Conservation (phyloP, 1,140 invertebrate species). For the Bactericera cockerelli region DNA sequence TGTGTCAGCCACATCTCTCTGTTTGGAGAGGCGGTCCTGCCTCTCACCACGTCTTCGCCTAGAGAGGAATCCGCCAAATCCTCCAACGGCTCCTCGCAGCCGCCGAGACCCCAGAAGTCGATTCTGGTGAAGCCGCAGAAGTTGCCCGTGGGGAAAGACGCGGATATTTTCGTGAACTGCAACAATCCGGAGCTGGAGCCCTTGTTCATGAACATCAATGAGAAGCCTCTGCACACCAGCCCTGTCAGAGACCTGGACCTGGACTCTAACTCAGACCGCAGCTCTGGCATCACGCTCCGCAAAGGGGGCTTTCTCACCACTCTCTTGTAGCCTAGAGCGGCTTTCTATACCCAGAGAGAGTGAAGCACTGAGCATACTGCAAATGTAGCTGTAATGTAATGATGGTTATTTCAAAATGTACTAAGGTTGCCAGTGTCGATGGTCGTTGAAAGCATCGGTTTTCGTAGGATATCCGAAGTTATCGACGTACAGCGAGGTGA, state of each 20-base stretch:
- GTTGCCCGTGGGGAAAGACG: constrained; percentile 5
- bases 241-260: constrained; percentile 1
- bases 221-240: neutral
- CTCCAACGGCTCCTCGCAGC: neutral
- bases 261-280: constrained; percentile 13
- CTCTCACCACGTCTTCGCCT: neutral
- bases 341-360: too few relatives aligned
- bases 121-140: neutral
- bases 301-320: constrained; percentile 18
- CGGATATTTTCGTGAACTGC: constrained; percentile 5
- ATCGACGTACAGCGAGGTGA: too few relatives aligned
- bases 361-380: too few relatives aligned
- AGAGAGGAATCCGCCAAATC: neutral
- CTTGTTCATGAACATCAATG: neutral
- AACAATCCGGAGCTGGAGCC: constrained; percentile 1
- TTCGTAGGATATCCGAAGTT: too few relatives aligned
- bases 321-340: constrained; percentile 3
- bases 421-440: too few relatives aligned
- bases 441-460: too few relatives aligned
- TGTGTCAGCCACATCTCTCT: constrained; percentile 1
- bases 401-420: too few relatives aligned
- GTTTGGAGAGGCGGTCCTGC: neutral
- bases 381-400: too few relatives aligned
- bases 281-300: constrained; percentile 16
- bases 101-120: neutral